Evolutionary conservation across 2,888 invertebrate species (phyloP).

Genomic region (Drosophila vallismaia): DNA sequence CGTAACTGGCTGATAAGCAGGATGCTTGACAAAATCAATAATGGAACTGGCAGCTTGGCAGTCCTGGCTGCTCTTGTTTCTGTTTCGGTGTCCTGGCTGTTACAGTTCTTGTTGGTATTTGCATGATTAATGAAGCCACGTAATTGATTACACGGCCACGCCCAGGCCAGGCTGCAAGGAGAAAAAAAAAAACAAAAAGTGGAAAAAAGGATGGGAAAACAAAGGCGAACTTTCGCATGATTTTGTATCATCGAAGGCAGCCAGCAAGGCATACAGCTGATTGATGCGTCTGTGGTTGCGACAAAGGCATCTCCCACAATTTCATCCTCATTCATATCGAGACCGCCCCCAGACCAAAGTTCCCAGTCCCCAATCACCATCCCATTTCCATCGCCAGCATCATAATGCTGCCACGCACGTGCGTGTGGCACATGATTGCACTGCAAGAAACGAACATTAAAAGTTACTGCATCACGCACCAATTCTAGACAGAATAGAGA

Average conservation of each 20-base stretch:
- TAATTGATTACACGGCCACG: slow-evolving; percentile 71
- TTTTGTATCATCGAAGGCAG: slow-evolving; percentile 49
- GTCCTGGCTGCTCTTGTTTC: slow-evolving; percentile 31
- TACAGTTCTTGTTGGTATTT: slow-evolving; percentile 58
- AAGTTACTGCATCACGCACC: not conserved
- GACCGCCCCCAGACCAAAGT: not conserved
- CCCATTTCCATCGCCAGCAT: slow-evolving; percentile 15
- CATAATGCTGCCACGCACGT: slow-evolving; percentile 48
- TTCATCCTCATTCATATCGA: not conserved
- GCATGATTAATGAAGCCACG: slow-evolving; percentile 76
- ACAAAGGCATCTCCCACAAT: slow-evolving; percentile 41
- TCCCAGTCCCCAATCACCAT: slow-evolving; percentile 4
- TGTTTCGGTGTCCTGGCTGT: slow-evolving; percentile 3
- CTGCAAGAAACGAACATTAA: slow-evolving; percentile 3
- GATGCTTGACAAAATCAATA: slow-evolving; percentile 68
- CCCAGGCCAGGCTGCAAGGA: slow-evolving; percentile 24
- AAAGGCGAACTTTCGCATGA: slow-evolving; percentile 31
- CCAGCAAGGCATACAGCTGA: slow-evolving; percentile 60
- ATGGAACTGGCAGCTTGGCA: slow-evolving; percentile 17
- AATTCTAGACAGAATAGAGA: too few species aligned
- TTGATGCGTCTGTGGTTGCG: slow-evolving; percentile 59
- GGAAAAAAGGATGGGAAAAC: slow-evolving; percentile 1
- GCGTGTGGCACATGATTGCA: slow-evolving; percentile 46
- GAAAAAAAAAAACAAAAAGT: not conserved
- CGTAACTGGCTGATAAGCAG: slow-evolving; percentile 59